Evolutionary conservation across 2,113 vertebrate genomes (phyloP), one percentile per base, ranked within the genome.

Genomic region (Poicephalus meyeri): DNA sequence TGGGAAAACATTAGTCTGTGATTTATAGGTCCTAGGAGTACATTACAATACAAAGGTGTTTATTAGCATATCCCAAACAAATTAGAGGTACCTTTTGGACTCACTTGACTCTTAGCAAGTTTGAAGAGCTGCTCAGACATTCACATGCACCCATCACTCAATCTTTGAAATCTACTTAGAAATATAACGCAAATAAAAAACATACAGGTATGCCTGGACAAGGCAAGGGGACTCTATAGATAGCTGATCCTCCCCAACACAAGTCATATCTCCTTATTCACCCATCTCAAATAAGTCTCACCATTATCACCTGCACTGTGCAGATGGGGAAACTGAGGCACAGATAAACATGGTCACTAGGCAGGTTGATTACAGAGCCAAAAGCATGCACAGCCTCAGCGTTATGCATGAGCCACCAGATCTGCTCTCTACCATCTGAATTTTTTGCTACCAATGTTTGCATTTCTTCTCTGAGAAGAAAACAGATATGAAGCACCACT

Each of bases 131-230:
- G 35, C 63, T 56, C 46, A 73, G 55, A 80, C 37, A 64, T 39
- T 66, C 19, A 11, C 10, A 58, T 1, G 15, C 49, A 86, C n/a
- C 47, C 49, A 78, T 24, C 61, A 69, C 47, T 66, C 68, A 80
- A 64, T 60, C 58, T 92, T 86, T 80, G 74, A 72, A 83, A 85
- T 91, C 82, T 86, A 73, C 63, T 87, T 44, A 60, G 50, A 94
- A 94, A 91, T 49, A 64, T 10, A 79, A 20, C 20, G 3, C 78
- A n/a, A 90, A 44, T 86, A 70, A 80, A 88, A 93, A 84, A 3
- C 46, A 69, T n/a, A 66, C 42, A 72, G 26, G 26, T 39, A 66
- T 17, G 29, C 16, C 63, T 64, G 42, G 52, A 37, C 39, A 71
- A 93, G 35, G 73, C 37, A 64, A 93, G 26, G 44, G 21, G n/a